Evolutionary conservation across 2,113 vertebrate species (phyloP), one percentile per base, ranked within the genome.

Genomic region (Nerophis ophidion): DNA sequence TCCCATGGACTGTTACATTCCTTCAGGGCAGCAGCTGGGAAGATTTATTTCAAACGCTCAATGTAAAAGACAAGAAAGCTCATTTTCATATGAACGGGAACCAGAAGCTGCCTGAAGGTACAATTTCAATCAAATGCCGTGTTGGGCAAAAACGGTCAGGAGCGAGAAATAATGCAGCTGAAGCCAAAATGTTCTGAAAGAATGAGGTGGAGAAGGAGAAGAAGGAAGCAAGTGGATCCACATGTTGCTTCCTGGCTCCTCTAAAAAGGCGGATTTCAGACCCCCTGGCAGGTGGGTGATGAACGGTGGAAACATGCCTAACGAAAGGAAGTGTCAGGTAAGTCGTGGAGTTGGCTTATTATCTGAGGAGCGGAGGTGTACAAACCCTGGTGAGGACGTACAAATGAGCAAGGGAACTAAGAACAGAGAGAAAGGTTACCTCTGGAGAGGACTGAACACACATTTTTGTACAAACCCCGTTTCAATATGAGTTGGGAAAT

Each of bases 161-260:
- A 47, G 44, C n/a, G 5, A 49, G 33, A 42, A 42, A n/a, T 56
- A 56, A 38, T 56, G 12, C 45, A 62, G 58, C 66, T 42, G 48
- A 49, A 55, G 48, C 50, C 16, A 44, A 36, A 38, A 57, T 1
- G 2, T 57, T 60, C 56, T 35, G 3, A 49, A 16, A 47, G 60
- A 15, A 61, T 50, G 26, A 61, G 61, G 14, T 11, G 40, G 36
- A 55, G 10, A 38, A 34, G 44, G 60, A 35, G 45, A 38, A 26
- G 10, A 26, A 10, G 16, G 52, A 19, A 42, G 16, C 1, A 6
- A 8, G 9, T 6, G 35, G 35, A 26, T 48, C 55, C 16, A 52
- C 65, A 45, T 64, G 66, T 71, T 57, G 65, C 66, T 76, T 60
- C 72, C 68, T 38, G 58, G 74, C n/a, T n/a, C n/a, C n/a, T n/a